These are phyloP conservation scores for Diploptera punctata DNA, from an alignment of 2,888 invertebrate genomes.

Conservation along the genomic window DNA sequence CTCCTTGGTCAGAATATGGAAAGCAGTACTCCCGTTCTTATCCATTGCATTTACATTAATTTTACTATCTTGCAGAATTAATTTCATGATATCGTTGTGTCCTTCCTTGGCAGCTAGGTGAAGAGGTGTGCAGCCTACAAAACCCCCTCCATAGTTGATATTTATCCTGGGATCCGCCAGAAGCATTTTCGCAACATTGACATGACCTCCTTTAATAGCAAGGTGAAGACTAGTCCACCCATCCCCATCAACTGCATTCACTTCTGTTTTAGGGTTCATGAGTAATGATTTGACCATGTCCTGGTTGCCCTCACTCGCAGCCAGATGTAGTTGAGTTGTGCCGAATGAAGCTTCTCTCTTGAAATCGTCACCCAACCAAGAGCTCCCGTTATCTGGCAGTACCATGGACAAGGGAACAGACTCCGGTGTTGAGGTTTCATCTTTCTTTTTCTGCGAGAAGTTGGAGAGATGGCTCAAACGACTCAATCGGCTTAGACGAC, in stretches of 20 bases:
- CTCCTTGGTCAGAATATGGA: conserved; percentile 9
- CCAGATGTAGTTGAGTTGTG: conserved; percentile 21
- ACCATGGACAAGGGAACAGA: not conserved
- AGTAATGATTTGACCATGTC: conserved; percentile 22
- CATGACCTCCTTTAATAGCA: conserved; percentile 6
- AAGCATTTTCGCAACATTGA: not conserved
- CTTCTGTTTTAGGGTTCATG: not conserved
- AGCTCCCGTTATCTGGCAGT: not conserved
- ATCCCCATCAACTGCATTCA: conserved; percentile 14
- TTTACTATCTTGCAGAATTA: not conserved
- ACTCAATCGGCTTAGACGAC: not conserved
- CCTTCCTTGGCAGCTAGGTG: conserved; percentile 21
- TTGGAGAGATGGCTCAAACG: not conserved
- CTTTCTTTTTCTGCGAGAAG: not conserved
- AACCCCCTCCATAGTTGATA: not conserved
- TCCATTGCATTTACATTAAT: conserved; percentile 16
- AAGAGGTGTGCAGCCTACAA: not conserved
- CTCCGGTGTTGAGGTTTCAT: not conserved
- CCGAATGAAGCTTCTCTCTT: conserved; percentile 20
- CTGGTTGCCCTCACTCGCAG: conserved; percentile 23
- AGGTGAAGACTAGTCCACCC: conserved; percentile 9
- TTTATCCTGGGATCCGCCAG: not conserved
- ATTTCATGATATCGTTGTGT: not conserved
- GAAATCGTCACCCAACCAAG: not conserved
- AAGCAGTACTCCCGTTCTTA: conserved; percentile 13